These are phyloP conservation scores for Anneissia japonica DNA, from an alignment of 35 echinoderm and acorn worm species.

Conservation along the genomic window DNA sequence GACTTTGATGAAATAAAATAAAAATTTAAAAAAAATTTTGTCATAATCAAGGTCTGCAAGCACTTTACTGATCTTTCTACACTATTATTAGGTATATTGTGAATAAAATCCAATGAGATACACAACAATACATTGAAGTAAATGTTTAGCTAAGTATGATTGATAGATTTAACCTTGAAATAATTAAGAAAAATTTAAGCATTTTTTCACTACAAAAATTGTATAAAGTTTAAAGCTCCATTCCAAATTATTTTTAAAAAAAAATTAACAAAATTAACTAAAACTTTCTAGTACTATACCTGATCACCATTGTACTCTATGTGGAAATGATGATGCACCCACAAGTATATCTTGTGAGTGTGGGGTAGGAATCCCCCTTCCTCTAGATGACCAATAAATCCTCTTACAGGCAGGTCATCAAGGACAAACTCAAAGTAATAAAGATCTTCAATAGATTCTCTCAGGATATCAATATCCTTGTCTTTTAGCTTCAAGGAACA, in stretches of 20 bases:
- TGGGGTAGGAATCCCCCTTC: slow-evolving; percentile 86
- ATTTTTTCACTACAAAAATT: too few species aligned
- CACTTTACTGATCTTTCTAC: too few species aligned
- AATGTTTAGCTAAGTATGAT: too few species aligned
- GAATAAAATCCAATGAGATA: not conserved
- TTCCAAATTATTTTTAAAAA: too few species aligned
- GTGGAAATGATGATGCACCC: slow-evolving; percentile 91
- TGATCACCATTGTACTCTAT: slow-evolving; percentile 90
- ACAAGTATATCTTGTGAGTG: slow-evolving; percentile 73
- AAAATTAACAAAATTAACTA: not conserved
- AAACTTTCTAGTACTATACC: slow-evolving; percentile 20
- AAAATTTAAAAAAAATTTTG: too few species aligned
- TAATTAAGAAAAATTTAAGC: too few species aligned
- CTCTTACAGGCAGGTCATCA: slow-evolving; percentile 84
- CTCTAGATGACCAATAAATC: slow-evolving; percentile 85
- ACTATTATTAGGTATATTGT: not conserved
- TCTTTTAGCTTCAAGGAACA: slow-evolving; percentile 70
- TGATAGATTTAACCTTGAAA: too few species aligned
- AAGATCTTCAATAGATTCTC: slow-evolving; percentile 84
- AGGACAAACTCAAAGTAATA: slow-evolving; percentile 99
- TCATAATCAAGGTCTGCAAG: too few species aligned
- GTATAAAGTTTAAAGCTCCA: too few species aligned
- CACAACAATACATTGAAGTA: too few species aligned
- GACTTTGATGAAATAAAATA: too few species aligned
- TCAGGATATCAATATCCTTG: slow-evolving; percentile 45